Conservation (phyloP, 2,113 vertebrate species). For the Rhipidura dahli region DNA sequence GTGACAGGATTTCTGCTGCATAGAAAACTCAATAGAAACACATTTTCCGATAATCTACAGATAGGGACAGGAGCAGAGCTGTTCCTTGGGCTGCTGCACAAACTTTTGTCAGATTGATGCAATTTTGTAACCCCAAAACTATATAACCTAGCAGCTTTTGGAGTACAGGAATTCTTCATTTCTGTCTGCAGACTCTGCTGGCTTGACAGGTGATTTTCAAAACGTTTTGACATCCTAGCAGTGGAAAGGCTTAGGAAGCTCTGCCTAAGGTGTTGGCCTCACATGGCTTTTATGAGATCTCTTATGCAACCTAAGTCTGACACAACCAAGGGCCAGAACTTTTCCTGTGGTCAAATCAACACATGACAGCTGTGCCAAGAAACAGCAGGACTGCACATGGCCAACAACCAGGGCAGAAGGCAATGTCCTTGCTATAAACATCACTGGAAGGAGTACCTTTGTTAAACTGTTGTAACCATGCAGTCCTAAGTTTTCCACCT, state of each 20-base stretch:
- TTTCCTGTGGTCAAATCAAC: neutral
- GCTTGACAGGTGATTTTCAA: neutral
- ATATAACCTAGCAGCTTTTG: neutral
- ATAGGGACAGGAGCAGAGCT: neutral
- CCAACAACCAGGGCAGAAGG: neutral
- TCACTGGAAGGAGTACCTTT: neutral
- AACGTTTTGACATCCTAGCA: neutral
- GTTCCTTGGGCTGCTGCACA: neutral
- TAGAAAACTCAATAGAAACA: neutral
- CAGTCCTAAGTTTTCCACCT: neutral
- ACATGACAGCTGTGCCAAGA: neutral
- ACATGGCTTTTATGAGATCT: rapidly evolving
- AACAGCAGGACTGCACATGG: neutral
- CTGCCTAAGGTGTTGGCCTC: neutral
- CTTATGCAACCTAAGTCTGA: neutral
- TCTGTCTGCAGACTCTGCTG: neutral
- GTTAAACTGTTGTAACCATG: neutral
- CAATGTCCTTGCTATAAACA: neutral
- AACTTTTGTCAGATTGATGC: neutral
- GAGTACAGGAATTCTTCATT: neutral
- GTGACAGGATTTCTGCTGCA: neutral
- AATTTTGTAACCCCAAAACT: neutral
- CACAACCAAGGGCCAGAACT: neutral
- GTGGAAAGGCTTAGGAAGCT: neutral
- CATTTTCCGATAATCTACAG: neutral